Evolutionary conservation across 1,140 invertebrate genomes (phyloP).

Genomic region (Alviniconcha marisindica): DNA sequence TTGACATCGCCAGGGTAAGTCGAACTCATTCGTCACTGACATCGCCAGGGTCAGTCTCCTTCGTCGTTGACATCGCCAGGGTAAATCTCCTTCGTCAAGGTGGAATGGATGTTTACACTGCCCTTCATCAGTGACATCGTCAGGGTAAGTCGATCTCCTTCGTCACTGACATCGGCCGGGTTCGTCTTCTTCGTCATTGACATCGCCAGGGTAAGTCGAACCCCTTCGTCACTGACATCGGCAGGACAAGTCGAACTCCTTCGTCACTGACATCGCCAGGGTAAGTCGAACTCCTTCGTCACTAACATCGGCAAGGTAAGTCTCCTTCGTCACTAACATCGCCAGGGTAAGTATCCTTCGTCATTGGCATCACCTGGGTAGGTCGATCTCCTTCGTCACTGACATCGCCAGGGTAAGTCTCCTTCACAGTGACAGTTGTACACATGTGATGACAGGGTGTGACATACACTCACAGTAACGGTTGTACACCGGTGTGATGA

Average conservation of each 20-base stretch:
- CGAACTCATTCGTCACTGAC: background rate
- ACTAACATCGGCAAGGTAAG: background rate
- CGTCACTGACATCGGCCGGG: too few species aligned
- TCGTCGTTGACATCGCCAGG: background rate
- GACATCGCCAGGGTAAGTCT: too few species aligned
- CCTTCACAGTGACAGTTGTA: too few species aligned
- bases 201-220: constrained; percentile 83
- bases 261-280: background rate
- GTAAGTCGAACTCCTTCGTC: background rate
- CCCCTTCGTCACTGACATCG: background rate
- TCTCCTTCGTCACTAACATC: background rate
- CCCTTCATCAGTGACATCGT: too few species aligned
- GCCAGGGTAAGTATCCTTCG: too few species aligned
- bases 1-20: too few species aligned
- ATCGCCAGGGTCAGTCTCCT: background rate
- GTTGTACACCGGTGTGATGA: too few species aligned
- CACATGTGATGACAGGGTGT: too few species aligned
- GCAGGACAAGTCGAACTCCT: background rate
- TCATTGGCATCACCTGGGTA: too few species aligned
- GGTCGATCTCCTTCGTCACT: background rate
- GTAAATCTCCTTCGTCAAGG: constrained; percentile 80
- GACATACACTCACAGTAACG: too few species aligned
- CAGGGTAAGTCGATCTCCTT: too few species aligned
- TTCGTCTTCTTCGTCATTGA: too few species aligned
- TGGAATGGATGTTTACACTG: constrained; percentile 94